Evolutionary conservation across 2,888 invertebrate species (phyloP), one percentile per base, ranked within the genome.

Genomic region (Orchestes rusci): DNA sequence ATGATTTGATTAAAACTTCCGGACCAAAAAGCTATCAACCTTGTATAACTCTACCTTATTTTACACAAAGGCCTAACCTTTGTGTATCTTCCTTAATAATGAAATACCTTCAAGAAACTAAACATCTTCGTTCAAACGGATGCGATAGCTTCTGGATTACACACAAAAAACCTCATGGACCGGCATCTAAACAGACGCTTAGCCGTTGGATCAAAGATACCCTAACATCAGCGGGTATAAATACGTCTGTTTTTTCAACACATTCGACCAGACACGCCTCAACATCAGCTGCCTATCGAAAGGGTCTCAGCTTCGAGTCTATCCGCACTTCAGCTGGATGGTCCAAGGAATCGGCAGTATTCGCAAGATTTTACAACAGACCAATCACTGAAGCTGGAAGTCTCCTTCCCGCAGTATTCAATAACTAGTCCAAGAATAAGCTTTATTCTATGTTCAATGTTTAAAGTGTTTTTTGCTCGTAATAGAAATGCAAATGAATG

Each of bases 1-100:
- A n/a, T 4, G 36, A 36, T 36, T 19, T 20, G 2, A 36, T 36
- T 13, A 36, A 36, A 36, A 36, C 20, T 4, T 35, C 35, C 2
- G 7, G 18, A 18, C 35, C 35, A 3, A 35, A 35, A 15, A 3
- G 2, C 3, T 13, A 4, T 3, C 36, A 23, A n/a, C 36, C 36
- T 2, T 12, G 10, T 23, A 23, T 7, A 23, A 7, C 10, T 23
- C 23, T 23, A 8, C 23, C 10, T 23, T 23, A 23, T 23, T 23
- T 23, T 23, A 5, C 7, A 23, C n/a, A 19, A n/a, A 23, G 23
- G 5, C 36, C 5, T 4, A 20, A 5, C 4, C 15, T 36, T 3
- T 36, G 36, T 13, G 13, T 36, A 5, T 20, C 36, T 2, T 20
- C 20, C 3, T 13, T 3, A 10, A 4, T 36, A 2, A 36, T 10